Conservation (phyloP, 2,888 invertebrate species). For the Harpagoxenus sublaevis region DNA sequence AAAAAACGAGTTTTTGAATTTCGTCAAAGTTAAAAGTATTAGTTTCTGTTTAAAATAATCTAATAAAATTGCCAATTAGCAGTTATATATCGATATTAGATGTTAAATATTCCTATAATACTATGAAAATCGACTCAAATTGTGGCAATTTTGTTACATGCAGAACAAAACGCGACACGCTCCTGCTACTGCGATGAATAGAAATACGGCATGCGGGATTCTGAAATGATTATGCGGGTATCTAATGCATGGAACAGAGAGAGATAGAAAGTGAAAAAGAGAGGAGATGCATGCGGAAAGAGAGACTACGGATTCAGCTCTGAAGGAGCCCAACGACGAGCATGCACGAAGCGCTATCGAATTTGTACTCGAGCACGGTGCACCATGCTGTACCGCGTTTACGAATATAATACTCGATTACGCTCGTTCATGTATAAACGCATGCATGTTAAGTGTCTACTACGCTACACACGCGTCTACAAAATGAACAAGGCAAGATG, state of each 20-base stretch:
- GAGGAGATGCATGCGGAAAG: constrained; percentile 72
- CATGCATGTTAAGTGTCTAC: constrained; percentile 69
- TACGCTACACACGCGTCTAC: constrained; percentile 72
- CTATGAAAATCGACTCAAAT: constrained; percentile 42
- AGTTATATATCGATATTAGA: background rate
- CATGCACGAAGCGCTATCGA: constrained; percentile 63
- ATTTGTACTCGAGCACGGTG: constrained; percentile 70
- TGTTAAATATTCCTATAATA: background rate
- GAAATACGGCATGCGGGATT: constrained; percentile 68
- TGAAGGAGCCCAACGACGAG: constrained; percentile 61
- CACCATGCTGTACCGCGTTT: constrained; percentile 72
- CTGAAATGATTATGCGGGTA: constrained; percentile 73
- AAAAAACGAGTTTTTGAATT: background rate
- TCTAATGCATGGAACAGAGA: constrained; percentile 67
- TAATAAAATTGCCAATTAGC: background rate
- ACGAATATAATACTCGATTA: constrained; percentile 55
- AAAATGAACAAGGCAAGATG: constrained; percentile 77
- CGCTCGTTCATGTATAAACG: constrained; percentile 34
- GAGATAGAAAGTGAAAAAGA: constrained; percentile 42
- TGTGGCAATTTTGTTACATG: constrained; percentile 59
- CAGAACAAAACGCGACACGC: constrained; percentile 69
- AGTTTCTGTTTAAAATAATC: background rate
- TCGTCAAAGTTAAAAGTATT: background rate
- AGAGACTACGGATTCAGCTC: constrained; percentile 61
- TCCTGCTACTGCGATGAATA: constrained; percentile 71